phyloP scores from a whole-genome alignment of 2,888 invertebrate genomes.

The Oxyscelio sp. region DNA sequence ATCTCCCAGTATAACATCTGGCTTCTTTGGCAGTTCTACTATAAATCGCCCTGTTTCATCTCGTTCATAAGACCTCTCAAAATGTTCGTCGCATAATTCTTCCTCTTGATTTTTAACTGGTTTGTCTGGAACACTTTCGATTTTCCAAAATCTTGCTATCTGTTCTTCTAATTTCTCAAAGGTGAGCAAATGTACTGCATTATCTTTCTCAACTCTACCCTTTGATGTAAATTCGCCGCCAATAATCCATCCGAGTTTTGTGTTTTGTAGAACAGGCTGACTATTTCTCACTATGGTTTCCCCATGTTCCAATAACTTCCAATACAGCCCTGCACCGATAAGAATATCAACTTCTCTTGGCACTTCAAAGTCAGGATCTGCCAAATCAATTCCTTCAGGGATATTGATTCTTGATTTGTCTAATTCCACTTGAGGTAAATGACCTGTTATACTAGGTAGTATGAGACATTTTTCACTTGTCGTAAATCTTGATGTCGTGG shows the following conservation, averaged over 20 bases:
- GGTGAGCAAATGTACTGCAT: background rate
- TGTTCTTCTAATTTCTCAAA: background rate
- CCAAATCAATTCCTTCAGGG: no score
- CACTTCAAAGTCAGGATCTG: background rate
- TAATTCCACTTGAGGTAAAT: slow-evolving; percentile 17
- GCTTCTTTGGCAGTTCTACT: slow-evolving; percentile 10
- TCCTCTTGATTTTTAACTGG: background rate
- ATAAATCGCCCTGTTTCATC: slow-evolving; percentile 4
- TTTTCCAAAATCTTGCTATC: background rate
- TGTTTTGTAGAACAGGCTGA: slow-evolving; percentile 10
- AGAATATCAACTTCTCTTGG: slow-evolving; percentile 28
- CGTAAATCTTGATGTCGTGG: background rate
- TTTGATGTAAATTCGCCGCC: slow-evolving; percentile 20
- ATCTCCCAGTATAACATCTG: background rate
- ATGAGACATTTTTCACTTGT: slow-evolving; percentile 1
- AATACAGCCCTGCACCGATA: slow-evolving; percentile 20
- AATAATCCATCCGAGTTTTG: slow-evolving; percentile 24
- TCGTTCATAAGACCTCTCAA: slow-evolving; percentile 12
- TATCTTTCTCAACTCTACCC: background rate
- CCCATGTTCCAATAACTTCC: slow-evolving; percentile 8
- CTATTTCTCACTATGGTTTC: slow-evolving; percentile 1
- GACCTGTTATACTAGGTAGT: slow-evolving; percentile 5
- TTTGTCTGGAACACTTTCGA: background rate
- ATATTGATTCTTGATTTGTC: slow-evolving; percentile 1
- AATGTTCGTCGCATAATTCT: slow-evolving; percentile 47